Evolutionary conservation across 2,888 invertebrate genomes (phyloP), one percentile per base, ranked within the genome.

Genomic region (Epirrita christyi): DNA sequence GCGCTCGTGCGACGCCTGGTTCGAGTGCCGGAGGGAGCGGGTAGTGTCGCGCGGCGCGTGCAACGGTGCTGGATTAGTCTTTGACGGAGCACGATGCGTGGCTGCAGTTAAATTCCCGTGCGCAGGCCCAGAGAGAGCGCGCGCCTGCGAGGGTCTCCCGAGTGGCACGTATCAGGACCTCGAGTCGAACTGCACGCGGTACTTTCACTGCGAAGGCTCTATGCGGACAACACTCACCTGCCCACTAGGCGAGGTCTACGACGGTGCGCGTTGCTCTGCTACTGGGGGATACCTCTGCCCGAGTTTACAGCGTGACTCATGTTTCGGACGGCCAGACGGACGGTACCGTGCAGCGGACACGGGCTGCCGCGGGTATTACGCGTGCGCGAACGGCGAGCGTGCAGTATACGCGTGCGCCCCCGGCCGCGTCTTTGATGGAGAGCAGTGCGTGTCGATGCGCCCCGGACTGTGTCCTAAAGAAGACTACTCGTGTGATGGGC

Each of bases 301-400:
- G 41, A 88, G 88, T 59, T 73, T 87, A 55, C 92, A 92, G 64
- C 79, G 80, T 11, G 92, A 93, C 73, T 88, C 93, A 28, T 94
- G 94, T 72, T 84, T 83, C 57, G 86, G 86, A 1, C 91, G 92
- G 38, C 67, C 86, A 8, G 93, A 94, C 70, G 94, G 94, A 0
- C 92, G 93, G 52, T 93, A 93, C 77, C 88, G 89, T 21, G 86
- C 88, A 15, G 73, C 78, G 27, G 88, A 85, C 67, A 85, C 91
- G 0, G 93, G 93, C 1, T 94, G 94, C 70, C 91, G 93, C 44
- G 92, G 93, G 9, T 94, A 94, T 81, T 93, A 92, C 78, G 93
- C 90, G 67, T 94, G 94, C 76, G 83, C 85, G 14, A 83, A 82
- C 56, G 93, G 93, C 1, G 87, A 91, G 66, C 93, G 93, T 72